Evolutionary conservation across 1,140 invertebrate species (phyloP).

Genomic region (Heliconius hewitsoni): DNA sequence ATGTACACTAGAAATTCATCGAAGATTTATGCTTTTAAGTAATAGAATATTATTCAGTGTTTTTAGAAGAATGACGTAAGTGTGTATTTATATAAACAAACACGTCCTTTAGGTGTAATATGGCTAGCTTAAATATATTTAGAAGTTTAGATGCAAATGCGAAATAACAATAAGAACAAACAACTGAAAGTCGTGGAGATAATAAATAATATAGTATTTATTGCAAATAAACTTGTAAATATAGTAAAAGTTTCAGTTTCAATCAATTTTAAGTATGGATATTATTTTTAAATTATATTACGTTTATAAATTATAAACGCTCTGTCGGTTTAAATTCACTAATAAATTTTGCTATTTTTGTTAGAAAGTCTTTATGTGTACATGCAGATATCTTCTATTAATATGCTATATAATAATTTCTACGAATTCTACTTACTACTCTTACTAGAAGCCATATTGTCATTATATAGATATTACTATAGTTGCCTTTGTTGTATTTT

Average conservation of each 20-base stretch:
- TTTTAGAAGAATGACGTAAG: background rate
- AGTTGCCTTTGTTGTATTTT: too few species aligned
- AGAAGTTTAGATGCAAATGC: background rate
- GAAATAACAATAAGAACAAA: background rate
- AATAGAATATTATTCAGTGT: background rate
- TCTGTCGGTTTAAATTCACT: background rate
- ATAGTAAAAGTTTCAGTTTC: background rate
- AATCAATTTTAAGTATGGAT: background rate
- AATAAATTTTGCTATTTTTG: too few species aligned
- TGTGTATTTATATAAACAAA: background rate
- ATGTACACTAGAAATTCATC: background rate
- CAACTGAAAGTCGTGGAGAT: background rate
- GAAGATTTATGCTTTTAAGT: background rate
- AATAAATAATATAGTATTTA: background rate
- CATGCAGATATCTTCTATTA: too few species aligned
- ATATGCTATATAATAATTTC: too few species aligned
- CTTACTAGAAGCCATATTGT: too few species aligned
- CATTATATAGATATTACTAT: too few species aligned
- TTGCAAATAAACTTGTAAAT: background rate
- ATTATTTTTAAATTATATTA: background rate
- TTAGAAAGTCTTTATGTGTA: too few species aligned
- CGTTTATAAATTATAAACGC: background rate
- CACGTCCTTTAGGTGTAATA: background rate
- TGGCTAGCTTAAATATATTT: background rate
- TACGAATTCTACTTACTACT: too few species aligned